These are phyloP conservation scores for Leptopilina clavipes DNA, from an alignment of 1,140 invertebrate species.

Conservation along the genomic window DNA sequence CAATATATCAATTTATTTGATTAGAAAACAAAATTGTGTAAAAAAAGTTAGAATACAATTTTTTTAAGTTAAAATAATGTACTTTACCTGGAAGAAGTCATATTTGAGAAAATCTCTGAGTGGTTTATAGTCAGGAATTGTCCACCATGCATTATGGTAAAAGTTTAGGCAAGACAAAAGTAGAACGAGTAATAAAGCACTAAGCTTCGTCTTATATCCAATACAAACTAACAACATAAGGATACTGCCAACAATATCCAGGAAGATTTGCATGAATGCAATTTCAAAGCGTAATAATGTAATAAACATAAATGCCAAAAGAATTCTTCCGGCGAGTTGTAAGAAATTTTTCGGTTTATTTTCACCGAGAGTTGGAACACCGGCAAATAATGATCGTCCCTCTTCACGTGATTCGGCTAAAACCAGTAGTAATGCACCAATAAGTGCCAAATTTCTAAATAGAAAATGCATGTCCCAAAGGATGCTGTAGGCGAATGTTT, in stretches of 20 bases:
- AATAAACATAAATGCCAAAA: slow-evolving; percentile 99
- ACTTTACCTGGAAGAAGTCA: slow-evolving; percentile 98
- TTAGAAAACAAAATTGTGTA: no score
- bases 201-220: slow-evolving; percentile 99
- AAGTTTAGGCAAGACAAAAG: slow-evolving; percentile 94
- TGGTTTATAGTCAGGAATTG: slow-evolving; percentile 93
- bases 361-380: slow-evolving; percentile 96
- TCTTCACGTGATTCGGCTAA: slow-evolving; percentile 95
- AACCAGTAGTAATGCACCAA: slow-evolving; percentile 95
- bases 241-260: slow-evolving; percentile 92
- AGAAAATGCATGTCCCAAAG: slow-evolving; percentile 99
- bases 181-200: slow-evolving; percentile 93
- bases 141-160: slow-evolving; percentile 99
- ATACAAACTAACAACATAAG: slow-evolving; percentile 97
- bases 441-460: slow-evolving; percentile 94
- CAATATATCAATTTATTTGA: no score
- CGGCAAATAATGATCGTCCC: slow-evolving; percentile 95
- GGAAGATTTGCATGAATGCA: slow-evolving; percentile 87
- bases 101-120: slow-evolving; percentile 99
- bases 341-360: slow-evolving; percentile 99
- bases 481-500: slow-evolving; percentile 98
- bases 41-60: no score
- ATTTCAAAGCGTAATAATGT: slow-evolving; percentile 96
- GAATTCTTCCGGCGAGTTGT: slow-evolving; percentile 94
- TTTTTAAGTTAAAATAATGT: not conserved